Percentiles rank a stretch among this genome's conserved stretches.
Conservation (phyloP, 2,888 invertebrate species). For the Gandaritis pyraliata region DNA sequence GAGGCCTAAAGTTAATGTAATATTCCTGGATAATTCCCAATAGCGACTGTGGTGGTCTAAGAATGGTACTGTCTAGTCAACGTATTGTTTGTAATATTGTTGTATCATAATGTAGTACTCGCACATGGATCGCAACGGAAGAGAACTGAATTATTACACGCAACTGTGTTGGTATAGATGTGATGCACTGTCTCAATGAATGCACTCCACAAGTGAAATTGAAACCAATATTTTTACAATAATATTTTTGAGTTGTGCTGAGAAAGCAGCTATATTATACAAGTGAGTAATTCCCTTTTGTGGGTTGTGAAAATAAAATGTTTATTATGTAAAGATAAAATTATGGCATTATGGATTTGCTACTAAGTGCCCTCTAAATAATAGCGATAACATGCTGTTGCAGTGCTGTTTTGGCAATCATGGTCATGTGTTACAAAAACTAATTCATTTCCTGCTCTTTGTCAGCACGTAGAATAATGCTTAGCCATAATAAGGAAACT, state of each 20-base stretch:
- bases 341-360: slow-evolving; percentile 6
- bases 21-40: slow-evolving; percentile 60
- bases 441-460: slow-evolving; percentile 47
- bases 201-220: slow-evolving; percentile 15
- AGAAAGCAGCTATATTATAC: slow-evolving; percentile 37
- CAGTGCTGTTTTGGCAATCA: slow-evolving; percentile 30
- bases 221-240: background rate
- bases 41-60: slow-evolving; percentile 65
- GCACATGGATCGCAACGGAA: slow-evolving; percentile 59
- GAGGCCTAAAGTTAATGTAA: slow-evolving; percentile 62
- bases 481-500: slow-evolving; percentile 67
- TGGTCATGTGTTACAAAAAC: slow-evolving; percentile 5
- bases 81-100: slow-evolving; percentile 73
- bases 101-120: slow-evolving; percentile 73
- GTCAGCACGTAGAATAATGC: slow-evolving; percentile 60
- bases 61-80: slow-evolving; percentile 81
- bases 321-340: background rate
- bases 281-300: slow-evolving; percentile 43
- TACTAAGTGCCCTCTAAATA: slow-evolving; percentile 43
- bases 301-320: slow-evolving; percentile 8
- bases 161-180: slow-evolving; percentile 42
- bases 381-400: slow-evolving; percentile 41
- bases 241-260: slow-evolving; percentile 30
- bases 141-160: slow-evolving; percentile 55
- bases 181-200: slow-evolving; percentile 29